Percentiles rank a stretch among this genome's conserved stretches.
Conservation (phyloP, 2,888 invertebrate species). For the Ptychoptera albimana region DNA sequence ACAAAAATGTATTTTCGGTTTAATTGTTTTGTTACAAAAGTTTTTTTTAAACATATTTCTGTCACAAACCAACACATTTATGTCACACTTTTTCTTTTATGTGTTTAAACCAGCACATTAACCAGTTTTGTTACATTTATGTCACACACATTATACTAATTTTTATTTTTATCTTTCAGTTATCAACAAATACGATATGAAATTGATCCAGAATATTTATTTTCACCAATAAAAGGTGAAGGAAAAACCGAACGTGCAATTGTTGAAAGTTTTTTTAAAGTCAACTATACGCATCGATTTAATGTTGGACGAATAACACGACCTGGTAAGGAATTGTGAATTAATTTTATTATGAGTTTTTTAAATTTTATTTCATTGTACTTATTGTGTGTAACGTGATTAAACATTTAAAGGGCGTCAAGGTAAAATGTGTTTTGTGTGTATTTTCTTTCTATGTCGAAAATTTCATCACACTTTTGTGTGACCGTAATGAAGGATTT, state of each 20-base stretch:
- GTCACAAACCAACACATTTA: too few relatives aligned
- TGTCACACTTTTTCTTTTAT: too few relatives aligned
- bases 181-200: conserved; percentile 75
- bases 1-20: too few relatives aligned
- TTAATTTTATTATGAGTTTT: conserved; percentile 1
- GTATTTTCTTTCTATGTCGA: too few relatives aligned
- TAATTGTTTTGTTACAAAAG: too few relatives aligned
- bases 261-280: conserved; percentile 71
- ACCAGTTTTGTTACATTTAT: too few relatives aligned
- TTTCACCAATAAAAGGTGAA: conserved; percentile 75
- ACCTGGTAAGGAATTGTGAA: conserved; percentile 49
- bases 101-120: too few relatives aligned
- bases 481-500: not conserved
- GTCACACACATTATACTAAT: not conserved
- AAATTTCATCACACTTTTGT: too few relatives aligned
- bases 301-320: conserved; percentile 76
- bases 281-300: conserved; percentile 73
- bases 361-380: not conserved
- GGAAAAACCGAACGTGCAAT: conserved; percentile 67
- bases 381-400: not conserved
- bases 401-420: not conserved
- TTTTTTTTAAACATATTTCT: too few relatives aligned
- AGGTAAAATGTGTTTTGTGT: too few relatives aligned
- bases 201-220: conserved; percentile 86
- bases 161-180: conserved; percentile 13